Percentiles rank a stretch among this genome's conserved stretches.
These are phyloP conservation scores for Andrena praecox DNA, from an alignment of 2,888 invertebrate genomes.

Conservation along the genomic window DNA sequence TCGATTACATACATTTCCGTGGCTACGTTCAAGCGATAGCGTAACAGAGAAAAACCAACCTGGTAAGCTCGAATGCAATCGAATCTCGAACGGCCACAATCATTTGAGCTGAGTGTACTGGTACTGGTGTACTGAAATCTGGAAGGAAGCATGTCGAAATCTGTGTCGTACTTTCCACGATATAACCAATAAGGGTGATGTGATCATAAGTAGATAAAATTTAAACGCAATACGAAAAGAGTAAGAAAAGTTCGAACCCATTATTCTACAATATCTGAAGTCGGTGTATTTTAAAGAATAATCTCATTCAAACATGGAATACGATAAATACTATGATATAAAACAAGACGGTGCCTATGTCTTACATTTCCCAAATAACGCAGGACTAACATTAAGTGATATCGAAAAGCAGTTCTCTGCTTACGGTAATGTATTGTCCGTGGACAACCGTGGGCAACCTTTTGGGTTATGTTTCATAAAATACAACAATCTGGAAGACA, in stretches of 20 bases:
- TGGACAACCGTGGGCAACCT: slow-evolving; percentile 62
- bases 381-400: slow-evolving; percentile 7
- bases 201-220: background rate
- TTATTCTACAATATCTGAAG: background rate
- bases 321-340: slow-evolving; percentile 42
- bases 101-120: no score
- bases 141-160: background rate
- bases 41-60: no score
- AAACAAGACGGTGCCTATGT: slow-evolving; percentile 10
- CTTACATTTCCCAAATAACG: slow-evolving; percentile 56
- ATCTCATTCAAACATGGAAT: slow-evolving; percentile 31
- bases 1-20: no score
- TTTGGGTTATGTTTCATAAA: slow-evolving; percentile 73
- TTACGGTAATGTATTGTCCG: slow-evolving; percentile 69
- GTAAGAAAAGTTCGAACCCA: background rate
- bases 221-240: background rate
- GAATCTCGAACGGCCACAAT: no score
- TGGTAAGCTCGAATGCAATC: no score
- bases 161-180: background rate
- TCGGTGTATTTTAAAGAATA: background rate
- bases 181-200: slow-evolving; percentile 3
- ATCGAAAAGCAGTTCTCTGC: slow-evolving; percentile 67
- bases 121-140: background rate
- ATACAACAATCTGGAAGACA: slow-evolving; percentile 62
- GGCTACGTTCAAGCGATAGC: no score